Evolutionary conservation across 2,888 invertebrate species (phyloP).

Genomic region (Drosophila ustulata): DNA sequence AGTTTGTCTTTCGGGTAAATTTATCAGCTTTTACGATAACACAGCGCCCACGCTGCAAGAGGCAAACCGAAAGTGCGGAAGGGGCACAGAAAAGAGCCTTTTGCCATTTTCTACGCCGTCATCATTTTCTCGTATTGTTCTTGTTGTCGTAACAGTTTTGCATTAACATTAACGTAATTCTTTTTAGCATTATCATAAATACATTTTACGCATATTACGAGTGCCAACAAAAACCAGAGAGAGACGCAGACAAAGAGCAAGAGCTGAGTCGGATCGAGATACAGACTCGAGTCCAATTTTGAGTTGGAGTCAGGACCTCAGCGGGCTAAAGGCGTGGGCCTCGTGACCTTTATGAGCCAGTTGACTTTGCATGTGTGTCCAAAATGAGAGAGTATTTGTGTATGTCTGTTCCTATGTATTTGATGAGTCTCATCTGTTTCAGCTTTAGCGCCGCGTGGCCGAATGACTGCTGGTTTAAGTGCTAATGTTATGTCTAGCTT

Average conservation of each 20-base stretch:
- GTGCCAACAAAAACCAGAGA: slow-evolving; percentile 13
- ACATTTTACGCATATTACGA: slow-evolving; percentile 82
- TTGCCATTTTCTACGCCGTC: slow-evolving; percentile 64
- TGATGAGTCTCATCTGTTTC: slow-evolving; percentile 46
- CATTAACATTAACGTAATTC: slow-evolving; percentile 82
- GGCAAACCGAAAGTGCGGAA: too few relatives aligned
- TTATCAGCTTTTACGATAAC: slow-evolving; percentile 81
- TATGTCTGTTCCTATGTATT: slow-evolving; percentile 6
- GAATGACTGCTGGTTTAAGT: slow-evolving; percentile 49
- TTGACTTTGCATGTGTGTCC: slow-evolving; percentile 13
- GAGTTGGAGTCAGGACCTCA: background rate
- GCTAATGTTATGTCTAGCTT: slow-evolving; percentile 60
- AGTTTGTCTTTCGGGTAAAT: slow-evolving; percentile 77
- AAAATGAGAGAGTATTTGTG: background rate
- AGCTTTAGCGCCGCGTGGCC: slow-evolving; percentile 29
- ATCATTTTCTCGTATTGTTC: slow-evolving; percentile 77
- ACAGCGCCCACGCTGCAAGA: background rate
- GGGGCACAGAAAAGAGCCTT: slow-evolving; percentile 3
- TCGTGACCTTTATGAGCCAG: slow-evolving; percentile 42
- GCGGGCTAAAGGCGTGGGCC: slow-evolving; percentile 2
- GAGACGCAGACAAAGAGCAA: slow-evolving; percentile 2
- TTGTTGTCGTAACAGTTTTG: slow-evolving; percentile 81
- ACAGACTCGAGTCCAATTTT: slow-evolving; percentile 12
- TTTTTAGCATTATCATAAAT: slow-evolving; percentile 83
- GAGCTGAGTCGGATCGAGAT: background rate